A percentile compares a stretch with the other conserved stretches of the same genome.
Conservation (phyloP, 2,888 invertebrate genomes). For the Mamestra brassicae region DNA sequence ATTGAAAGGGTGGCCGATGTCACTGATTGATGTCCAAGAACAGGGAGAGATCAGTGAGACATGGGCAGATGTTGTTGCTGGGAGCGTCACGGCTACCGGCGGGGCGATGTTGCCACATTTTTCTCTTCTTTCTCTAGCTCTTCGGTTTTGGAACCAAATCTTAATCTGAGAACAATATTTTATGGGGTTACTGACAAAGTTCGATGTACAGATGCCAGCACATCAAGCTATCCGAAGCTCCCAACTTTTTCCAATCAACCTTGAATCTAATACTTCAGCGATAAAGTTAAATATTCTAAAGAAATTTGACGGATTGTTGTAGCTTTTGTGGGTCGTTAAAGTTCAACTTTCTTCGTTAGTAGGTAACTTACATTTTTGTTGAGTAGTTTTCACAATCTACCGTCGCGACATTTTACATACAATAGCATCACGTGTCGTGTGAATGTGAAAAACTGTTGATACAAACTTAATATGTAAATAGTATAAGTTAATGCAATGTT, state of each 20-base stretch:
- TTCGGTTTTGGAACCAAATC: constrained; percentile 96
- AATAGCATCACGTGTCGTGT: constrained; percentile 36
- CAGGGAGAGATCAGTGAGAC: constrained; percentile 38
- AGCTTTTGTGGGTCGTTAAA: no score
- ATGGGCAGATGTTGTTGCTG: constrained; percentile 73
- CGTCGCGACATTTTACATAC: constrained; percentile 14
- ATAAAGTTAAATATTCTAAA: no score
- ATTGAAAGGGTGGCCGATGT: constrained; percentile 19
- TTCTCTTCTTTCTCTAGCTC: constrained; percentile 94
- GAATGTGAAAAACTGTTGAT: constrained; percentile 3
- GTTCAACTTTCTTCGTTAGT: not conserved
- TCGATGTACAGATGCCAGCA: no score
- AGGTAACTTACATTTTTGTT: not conserved
- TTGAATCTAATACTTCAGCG: no score
- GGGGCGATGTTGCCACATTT: constrained; percentile 82
- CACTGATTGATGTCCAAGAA: constrained; percentile 48
- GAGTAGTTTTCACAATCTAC: constrained; percentile 1
- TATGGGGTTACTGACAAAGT: not conserved
- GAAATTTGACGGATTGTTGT: no score
- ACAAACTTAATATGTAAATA: not conserved
- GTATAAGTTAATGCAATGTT: not conserved
- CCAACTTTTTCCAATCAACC: no score
- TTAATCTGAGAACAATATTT: constrained; percentile 83
- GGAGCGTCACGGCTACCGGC: constrained; percentile 80
- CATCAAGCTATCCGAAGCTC: no score